Evolutionary conservation across 2,888 invertebrate species (phyloP), one percentile per base, ranked within the genome.

Genomic region (Strigamia transsilvanica): DNA sequence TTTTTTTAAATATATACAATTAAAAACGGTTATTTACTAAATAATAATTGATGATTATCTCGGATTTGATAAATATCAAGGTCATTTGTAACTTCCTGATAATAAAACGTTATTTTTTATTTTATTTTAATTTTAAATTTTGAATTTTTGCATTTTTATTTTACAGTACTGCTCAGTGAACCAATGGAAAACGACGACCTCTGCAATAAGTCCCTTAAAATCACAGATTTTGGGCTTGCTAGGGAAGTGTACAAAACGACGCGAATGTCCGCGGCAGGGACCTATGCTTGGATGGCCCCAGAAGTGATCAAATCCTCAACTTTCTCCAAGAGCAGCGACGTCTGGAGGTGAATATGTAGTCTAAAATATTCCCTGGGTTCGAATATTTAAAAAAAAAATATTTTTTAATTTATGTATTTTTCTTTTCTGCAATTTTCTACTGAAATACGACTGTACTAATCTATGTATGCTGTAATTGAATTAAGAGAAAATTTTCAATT

Each of bases 211-310:
- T 97, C 97, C 27, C 90, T 98, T 85, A 98, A 98, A 91, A 98
- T 98, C 86, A 98, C 98, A 15, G 98, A 98, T 89, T 98, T 98
- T 89, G 98, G 98, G 1, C 89, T 98, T 85, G 98, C 98, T 51
- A 91, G 98, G 84, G 98, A 98, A 89, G 95, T 97, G 84, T 95
- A 97, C 90, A 95, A 97, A 89, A 98, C 98, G 82, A 98, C 98
- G 78, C 91, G 95, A 86, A 98, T 98, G 97, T 98, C 97, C 27
- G 96, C 97, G 27, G 98, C 98, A 38, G 98, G 98, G 83, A 98
- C 98, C 0, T 98, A 98, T 88, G 98, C 98, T 80, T 98, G 98
- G 98, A 98, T 98, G 98, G 97, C 98, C 61, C 98, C 98, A 15
- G 98, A 98, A 91, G 97, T 97, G 84, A 96, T 96, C 88, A 95